Percentiles rank a stretch among this genome's conserved stretches.
Evolutionary conservation across 1,140 invertebrate genomes (phyloP).

Genomic region (Nasonia longicornis): DNA sequence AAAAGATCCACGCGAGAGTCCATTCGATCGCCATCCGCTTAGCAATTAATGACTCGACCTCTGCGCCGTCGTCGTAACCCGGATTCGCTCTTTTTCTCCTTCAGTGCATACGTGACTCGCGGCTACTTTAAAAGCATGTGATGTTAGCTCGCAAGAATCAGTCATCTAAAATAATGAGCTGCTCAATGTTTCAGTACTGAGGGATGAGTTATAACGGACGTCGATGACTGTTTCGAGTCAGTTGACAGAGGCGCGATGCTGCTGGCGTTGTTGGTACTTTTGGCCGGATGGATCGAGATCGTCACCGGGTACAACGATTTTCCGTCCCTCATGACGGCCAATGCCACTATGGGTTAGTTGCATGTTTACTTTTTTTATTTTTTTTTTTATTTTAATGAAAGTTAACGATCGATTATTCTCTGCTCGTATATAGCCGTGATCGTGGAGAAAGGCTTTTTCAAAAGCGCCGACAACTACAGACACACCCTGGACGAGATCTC

Average conservation of each 20-base stretch:
- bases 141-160: background rate
- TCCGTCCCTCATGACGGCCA: conserved; percentile 77
- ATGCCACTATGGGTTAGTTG: conserved; percentile 77
- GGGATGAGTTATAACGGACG: background rate
- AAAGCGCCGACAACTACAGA: conserved; percentile 68
- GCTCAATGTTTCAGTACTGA: conserved; percentile 37
- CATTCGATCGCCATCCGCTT: conserved; percentile 12
- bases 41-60: conserved; percentile 34
- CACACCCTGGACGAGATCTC: conserved; percentile 71
- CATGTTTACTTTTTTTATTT: too few relatives aligned
- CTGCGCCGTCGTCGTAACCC: conserved; percentile 20
- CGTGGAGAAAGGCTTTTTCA: conserved; percentile 58
- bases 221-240: background rate
- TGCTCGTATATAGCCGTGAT: conserved; percentile 52
- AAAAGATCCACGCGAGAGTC: background rate
- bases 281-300: background rate
- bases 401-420: background rate
- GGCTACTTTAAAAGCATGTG: background rate
- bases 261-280: conserved; percentile 55
- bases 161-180: conserved; percentile 35
- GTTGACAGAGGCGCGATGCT: background rate
- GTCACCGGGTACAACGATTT: conserved; percentile 69
- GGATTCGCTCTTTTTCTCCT: conserved; percentile 13
- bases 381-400: too few relatives aligned
- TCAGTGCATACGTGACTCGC: background rate